These are phyloP conservation scores for Dorcus parallelipipedus DNA, from an alignment of 2,888 invertebrate genomes.

Conservation along the genomic window DNA sequence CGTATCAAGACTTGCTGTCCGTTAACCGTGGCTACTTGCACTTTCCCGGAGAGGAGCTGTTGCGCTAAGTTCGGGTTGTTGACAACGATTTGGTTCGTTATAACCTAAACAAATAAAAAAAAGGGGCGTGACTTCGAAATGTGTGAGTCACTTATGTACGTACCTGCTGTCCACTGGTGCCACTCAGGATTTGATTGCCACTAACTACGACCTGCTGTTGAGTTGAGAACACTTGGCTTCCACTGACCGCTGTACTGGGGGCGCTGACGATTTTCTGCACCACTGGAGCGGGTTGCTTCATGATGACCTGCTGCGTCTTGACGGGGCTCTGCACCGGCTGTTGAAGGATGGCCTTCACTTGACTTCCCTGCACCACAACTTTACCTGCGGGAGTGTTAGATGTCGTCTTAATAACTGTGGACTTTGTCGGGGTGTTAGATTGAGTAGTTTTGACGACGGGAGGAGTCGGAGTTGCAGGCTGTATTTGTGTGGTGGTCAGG, in stretches of 20 bases:
- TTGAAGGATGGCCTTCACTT: conserved; percentile 28
- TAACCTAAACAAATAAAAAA: conserved; percentile 39
- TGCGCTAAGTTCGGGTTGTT: conserved; percentile 75
- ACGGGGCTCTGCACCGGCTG: conserved; percentile 32
- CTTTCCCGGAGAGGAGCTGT: conserved; percentile 78
- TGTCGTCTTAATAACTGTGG: conserved; percentile 35
- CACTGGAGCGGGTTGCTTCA: conserved; percentile 40
- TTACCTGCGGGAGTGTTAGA: conserved; percentile 36
- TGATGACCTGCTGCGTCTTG: conserved; percentile 41
- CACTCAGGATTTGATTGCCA: conserved; percentile 43
- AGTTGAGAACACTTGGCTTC: conserved; percentile 42
- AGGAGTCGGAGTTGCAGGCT: conserved; percentile 47
- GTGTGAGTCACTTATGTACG: not conserved
- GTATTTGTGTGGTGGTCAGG: conserved; percentile 61
- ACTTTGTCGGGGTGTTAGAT: conserved; percentile 21
- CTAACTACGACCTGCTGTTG: conserved; percentile 42
- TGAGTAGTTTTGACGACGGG: conserved; percentile 36
- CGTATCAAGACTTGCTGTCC: conserved; percentile 83
- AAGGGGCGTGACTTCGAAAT: not conserved
- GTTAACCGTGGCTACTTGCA: conserved; percentile 79
- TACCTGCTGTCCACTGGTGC: conserved; percentile 50
- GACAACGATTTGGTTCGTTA: conserved; percentile 68
- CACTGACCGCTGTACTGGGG: conserved; percentile 43
- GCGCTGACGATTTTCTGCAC: conserved; percentile 46
- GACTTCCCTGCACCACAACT: conserved; percentile 33